phyloP scores from a whole-genome alignment of 2,113 vertebrate species.

The Desmodus rotundus region DNA sequence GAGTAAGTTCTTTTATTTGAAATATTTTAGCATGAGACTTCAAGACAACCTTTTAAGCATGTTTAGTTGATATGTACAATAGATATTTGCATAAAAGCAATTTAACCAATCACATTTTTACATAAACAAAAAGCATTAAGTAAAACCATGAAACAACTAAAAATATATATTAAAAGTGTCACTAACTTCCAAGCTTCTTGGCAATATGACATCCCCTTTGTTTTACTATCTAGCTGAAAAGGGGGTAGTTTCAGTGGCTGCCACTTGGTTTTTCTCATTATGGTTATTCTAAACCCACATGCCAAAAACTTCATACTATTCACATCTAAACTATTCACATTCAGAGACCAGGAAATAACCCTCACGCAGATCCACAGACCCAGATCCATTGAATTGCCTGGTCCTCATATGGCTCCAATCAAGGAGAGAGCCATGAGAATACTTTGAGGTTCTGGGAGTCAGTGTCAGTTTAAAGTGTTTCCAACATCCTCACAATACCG shows the following conservation, averaged over 20 bases:
- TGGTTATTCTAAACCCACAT: background rate
- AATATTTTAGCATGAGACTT: background rate
- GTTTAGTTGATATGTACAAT: background rate
- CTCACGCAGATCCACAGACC: background rate
- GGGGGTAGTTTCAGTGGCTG: background rate
- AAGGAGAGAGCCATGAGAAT: background rate
- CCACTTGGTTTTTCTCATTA: background rate
- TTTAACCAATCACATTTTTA: background rate
- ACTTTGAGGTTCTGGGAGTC: background rate
- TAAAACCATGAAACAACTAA: background rate
- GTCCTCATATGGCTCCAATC: background rate
- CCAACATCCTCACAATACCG: background rate
- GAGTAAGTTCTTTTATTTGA: constrained; percentile 13
- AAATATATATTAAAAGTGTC: background rate
- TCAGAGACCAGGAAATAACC: background rate
- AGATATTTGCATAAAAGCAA: background rate
- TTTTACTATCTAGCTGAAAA: background rate
- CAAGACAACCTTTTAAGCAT: background rate
- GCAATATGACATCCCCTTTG: background rate
- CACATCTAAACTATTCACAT: background rate
- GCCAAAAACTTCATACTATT: background rate
- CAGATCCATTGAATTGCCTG: background rate
- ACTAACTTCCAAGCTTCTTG: background rate
- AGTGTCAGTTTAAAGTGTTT: background rate
- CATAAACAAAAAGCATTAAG: background rate